Evolutionary conservation across 2,797 vertebrate genomes (phyloP).

Genomic region (Xiphophorus birchmanni): DNA sequence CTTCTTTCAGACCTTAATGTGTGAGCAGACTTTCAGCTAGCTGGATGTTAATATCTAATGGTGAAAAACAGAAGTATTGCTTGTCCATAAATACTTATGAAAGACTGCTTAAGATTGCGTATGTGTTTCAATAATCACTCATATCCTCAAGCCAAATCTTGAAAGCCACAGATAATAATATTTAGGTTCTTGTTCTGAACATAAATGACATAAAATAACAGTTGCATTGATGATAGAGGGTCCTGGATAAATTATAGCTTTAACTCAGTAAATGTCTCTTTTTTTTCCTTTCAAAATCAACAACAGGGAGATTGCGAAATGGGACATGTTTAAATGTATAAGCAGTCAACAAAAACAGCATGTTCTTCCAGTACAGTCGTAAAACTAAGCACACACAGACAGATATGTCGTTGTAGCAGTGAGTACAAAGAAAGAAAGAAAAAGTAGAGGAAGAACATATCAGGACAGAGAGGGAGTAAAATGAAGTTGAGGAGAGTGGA

Average conservation of each 20-base stretch:
- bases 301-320: not conserved
- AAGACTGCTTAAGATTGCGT: not conserved
- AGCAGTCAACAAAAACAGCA: constrained; percentile 37
- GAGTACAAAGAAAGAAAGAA: constrained; percentile 7
- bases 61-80: not conserved
- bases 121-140: not conserved
- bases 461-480: constrained; percentile 40
- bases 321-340: not conserved
- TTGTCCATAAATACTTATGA: not conserved
- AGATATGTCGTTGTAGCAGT: constrained; percentile 25
- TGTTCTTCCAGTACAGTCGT: constrained; percentile 26
- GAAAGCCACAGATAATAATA: not conserved
- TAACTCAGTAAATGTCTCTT: not conserved
- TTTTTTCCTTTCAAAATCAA: not conserved
- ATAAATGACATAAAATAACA: not conserved
- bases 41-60: not conserved
- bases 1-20: not conserved
- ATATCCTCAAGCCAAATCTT: not conserved
- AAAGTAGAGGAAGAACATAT: constrained; percentile 30
- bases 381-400: constrained; percentile 21
- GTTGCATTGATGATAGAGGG: not conserved
- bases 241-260: not conserved
- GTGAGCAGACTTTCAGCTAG: not conserved
- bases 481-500: constrained; percentile 61
- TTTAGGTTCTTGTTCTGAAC: not conserved